These are phyloP conservation scores for Perognathus longimembris DNA, from an alignment of 2,113 vertebrate species.

Conservation along the genomic window DNA sequence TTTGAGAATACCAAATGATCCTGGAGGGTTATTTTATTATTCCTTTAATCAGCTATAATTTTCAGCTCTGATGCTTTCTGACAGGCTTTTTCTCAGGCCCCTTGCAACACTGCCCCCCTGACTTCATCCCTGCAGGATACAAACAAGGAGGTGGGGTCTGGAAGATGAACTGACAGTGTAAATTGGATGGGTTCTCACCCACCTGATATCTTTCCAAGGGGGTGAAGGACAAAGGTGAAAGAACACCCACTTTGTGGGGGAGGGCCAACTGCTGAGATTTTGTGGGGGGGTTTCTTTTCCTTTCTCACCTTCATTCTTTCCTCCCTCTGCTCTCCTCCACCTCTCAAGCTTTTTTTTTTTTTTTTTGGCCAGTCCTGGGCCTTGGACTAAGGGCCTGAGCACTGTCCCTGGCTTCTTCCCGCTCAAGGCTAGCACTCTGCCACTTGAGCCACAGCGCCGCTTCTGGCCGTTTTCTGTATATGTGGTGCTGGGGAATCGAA, in stretches of 20 bases:
- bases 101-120: slow-evolving; percentile 50
- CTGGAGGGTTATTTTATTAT: slow-evolving; percentile 58
- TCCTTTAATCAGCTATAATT: slow-evolving; percentile 81
- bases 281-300: not conserved
- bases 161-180: slow-evolving; percentile 38
- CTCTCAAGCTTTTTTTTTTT: not conserved
- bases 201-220: not conserved
- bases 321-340: not conserved
- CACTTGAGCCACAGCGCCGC: too few species aligned
- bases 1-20: slow-evolving; percentile 66
- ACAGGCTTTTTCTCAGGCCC: slow-evolving; percentile 76
- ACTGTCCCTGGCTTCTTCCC: too few species aligned
- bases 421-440: too few species aligned
- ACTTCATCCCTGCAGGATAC: slow-evolving; percentile 7
- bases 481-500: too few species aligned
- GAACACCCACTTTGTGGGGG: not conserved
- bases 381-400: too few species aligned
- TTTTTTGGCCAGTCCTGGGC: too few species aligned
- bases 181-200: slow-evolving; percentile 29
- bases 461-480: too few species aligned
- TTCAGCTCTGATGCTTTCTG: slow-evolving; percentile 79
- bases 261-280: not conserved
- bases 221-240: not conserved
- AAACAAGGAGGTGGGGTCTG: slow-evolving; percentile 4
- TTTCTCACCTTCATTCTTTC: not conserved